Conservation (phyloP, 2,797 vertebrate species). For the Labeo calbasu region DNA sequence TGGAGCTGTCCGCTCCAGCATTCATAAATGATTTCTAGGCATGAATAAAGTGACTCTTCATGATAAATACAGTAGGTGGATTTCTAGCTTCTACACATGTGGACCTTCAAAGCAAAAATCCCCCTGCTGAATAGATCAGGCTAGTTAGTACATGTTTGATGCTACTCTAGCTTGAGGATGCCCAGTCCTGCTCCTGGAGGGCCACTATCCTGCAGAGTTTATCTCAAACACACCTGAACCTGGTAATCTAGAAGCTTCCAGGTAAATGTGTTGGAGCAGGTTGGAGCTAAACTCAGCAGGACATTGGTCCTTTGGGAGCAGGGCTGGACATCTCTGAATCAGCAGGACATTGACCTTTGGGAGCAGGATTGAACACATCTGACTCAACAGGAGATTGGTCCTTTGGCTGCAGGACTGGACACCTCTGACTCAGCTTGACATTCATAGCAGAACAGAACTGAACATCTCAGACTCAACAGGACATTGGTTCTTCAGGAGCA, state of each 20-base stretch:
- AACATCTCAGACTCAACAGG: too few species aligned
- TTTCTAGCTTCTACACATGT: not conserved
- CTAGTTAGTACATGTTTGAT: not conserved
- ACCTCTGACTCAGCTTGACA: too few species aligned
- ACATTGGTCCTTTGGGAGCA: not conserved
- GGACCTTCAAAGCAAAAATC: not conserved
- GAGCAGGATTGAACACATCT: too few species aligned
- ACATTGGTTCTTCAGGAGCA: too few species aligned
- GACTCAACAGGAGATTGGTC: too few species aligned
- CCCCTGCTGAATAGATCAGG: not conserved
- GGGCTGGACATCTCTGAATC: not conserved
- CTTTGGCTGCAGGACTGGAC: too few species aligned
- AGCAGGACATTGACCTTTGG: too few species aligned
- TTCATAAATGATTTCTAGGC: not conserved
- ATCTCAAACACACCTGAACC: not conserved
- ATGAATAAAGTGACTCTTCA: not conserved
- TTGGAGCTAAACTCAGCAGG: not conserved
- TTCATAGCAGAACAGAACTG: too few species aligned
- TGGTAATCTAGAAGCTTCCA: not conserved
- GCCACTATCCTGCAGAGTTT: not conserved
- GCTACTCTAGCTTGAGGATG: not conserved
- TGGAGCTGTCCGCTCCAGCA: not conserved
- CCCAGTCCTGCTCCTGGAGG: not conserved
- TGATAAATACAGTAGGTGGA: not conserved
- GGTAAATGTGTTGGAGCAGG: not conserved